A percentile compares a stretch with the other conserved stretches of the same genome.
These are phyloP conservation scores for Phymorhynchus buccinoides DNA, from an alignment of 1,140 invertebrate genomes.

Conservation along the genomic window DNA sequence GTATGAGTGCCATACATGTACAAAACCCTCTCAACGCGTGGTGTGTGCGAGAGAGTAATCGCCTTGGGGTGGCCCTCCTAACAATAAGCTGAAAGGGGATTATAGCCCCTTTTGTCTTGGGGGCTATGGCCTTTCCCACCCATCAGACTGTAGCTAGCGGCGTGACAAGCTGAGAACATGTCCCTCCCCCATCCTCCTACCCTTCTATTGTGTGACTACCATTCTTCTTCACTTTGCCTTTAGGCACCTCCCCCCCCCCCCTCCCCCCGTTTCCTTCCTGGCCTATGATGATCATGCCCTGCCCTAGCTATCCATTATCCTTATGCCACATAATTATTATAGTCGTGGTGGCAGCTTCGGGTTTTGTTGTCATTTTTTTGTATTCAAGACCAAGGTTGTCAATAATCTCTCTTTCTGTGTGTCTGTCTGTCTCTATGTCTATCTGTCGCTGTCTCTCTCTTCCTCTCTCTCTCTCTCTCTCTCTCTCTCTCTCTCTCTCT, in stretches of 20 bases:
- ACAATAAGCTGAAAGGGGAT: too few relatives aligned
- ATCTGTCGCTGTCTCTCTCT: neutral
- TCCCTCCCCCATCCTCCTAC: too few relatives aligned
- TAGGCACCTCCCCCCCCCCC: neutral
- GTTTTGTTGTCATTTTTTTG: neutral
- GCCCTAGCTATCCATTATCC: too few relatives aligned
- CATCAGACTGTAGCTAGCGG: too few relatives aligned
- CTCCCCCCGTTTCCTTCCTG: neutral
- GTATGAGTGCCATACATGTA: too few relatives aligned
- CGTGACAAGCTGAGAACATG: too few relatives aligned
- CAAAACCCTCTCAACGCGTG: too few relatives aligned
- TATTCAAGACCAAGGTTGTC: neutral
- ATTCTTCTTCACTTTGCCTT: neutral
- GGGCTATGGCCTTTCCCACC: too few relatives aligned
- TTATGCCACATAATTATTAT: neutral
- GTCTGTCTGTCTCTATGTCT: too few relatives aligned
- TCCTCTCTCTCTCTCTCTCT: neutral
- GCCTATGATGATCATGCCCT: neutral
- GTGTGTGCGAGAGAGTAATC: too few relatives aligned
- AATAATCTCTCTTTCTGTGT: neutral
- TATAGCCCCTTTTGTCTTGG: too few relatives aligned
- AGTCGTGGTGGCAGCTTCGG: neutral
- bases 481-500: neutral
- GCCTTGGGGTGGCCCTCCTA: too few relatives aligned
- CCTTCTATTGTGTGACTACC: neutral